Conservation (phyloP, 2,113 vertebrate genomes). For the Haemorhous mexicanus region DNA sequence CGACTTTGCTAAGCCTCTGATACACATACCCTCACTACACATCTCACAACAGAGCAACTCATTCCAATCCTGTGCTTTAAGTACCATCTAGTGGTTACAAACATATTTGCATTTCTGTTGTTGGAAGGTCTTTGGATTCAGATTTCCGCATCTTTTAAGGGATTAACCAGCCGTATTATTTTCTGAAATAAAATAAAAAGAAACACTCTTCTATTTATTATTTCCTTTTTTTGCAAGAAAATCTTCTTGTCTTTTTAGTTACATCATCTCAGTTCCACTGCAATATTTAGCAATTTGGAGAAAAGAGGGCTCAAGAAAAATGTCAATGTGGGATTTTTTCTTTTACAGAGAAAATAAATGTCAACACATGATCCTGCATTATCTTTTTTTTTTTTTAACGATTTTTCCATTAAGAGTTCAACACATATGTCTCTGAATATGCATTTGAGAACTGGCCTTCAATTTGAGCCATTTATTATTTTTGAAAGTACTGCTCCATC, state of each 20-base stretch:
- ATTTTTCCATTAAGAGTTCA: neutral
- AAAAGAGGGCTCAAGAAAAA: neutral
- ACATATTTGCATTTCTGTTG: constrained; percentile 10
- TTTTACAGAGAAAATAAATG: neutral
- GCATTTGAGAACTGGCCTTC: neutral
- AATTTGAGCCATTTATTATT: constrained; percentile 5
- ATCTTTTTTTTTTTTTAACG: neutral
- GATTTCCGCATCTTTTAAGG: neutral
- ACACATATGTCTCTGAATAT: neutral
- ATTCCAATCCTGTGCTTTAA: constrained; percentile 66
- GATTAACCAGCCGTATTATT: neutral
- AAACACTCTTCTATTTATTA: neutral
- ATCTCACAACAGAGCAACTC: neutral
- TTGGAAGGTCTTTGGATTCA: neutral
- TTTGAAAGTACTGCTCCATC: constrained; percentile 5
- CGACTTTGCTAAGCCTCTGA: neutral
- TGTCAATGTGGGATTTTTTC: neutral
- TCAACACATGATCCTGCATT: neutral
- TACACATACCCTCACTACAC: neutral
- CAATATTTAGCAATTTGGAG: neutral
- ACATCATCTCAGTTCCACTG: neutral
- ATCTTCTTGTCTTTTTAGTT: neutral
- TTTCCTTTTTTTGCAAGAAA: neutral
- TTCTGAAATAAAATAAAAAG: neutral
- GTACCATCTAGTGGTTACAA: constrained; percentile 74